Evolutionary conservation across 1,140 invertebrate genomes (phyloP).

Genomic region (Drosophila varians): DNA sequence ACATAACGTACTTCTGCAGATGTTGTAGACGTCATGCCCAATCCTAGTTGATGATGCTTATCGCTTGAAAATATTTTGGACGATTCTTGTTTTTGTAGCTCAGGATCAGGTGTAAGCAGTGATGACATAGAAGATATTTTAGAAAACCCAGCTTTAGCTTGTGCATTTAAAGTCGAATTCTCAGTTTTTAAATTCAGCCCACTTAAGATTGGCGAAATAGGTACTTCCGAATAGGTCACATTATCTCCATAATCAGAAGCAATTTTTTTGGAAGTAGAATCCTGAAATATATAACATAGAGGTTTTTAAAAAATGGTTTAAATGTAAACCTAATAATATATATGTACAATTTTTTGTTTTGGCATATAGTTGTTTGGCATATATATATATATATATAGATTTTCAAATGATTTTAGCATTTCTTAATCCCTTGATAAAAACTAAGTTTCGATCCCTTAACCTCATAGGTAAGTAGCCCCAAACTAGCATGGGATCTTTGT

Average conservation of each 20-base stretch:
- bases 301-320: no score
- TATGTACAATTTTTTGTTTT: no score
- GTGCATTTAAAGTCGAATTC: conserved; percentile 8
- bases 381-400: no score
- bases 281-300: neutral
- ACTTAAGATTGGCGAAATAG: conserved; percentile 13
- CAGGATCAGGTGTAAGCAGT: neutral
- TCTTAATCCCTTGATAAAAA: no score
- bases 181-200: conserved; percentile 1
- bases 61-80: conserved; percentile 16
- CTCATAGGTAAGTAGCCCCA: no score
- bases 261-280: conserved; percentile 46
- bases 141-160: conserved; percentile 25
- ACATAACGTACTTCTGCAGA: conserved; percentile 50
- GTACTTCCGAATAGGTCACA: conserved; percentile 18
- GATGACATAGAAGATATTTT: conserved; percentile 3
- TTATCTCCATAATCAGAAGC: conserved; percentile 39
- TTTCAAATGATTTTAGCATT: no score
- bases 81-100: conserved; percentile 16
- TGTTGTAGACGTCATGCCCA: conserved; percentile 1
- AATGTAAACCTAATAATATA: neutral
- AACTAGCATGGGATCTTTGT: no score
- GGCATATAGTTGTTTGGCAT: no score
- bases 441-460: no score
- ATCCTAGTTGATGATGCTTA: conserved; percentile 26